Conservation (phyloP, 2,797 vertebrate genomes). For the Sus cebifrons region DNA sequence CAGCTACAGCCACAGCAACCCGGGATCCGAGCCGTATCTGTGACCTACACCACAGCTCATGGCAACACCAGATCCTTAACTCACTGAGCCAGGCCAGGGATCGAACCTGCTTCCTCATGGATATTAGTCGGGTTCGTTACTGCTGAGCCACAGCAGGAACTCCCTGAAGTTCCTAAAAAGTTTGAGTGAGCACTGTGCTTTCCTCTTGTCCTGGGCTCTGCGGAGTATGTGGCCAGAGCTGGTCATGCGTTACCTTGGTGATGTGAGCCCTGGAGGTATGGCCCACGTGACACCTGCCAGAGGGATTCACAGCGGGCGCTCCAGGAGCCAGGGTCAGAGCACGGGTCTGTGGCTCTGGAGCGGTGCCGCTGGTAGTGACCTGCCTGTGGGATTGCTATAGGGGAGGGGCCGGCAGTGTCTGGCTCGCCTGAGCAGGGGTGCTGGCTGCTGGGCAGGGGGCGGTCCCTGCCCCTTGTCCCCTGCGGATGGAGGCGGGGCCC, state of each 20-base stretch:
- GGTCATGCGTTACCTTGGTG: fast-evolving
- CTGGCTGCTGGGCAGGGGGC: background rate
- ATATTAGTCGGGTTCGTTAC: too few species aligned
- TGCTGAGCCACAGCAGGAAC: too few species aligned
- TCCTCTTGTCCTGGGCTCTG: fast-evolving
- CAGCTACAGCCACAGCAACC: too few species aligned
- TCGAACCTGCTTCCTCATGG: too few species aligned
- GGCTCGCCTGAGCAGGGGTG: background rate
- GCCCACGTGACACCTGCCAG: too few species aligned
- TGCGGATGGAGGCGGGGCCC: background rate
- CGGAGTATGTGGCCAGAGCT: fast-evolving
- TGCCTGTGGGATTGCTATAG: too few species aligned
- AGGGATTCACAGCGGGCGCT: background rate
- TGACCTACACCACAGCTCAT: too few species aligned
- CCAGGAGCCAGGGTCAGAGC: fast-evolving
- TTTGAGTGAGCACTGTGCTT: fast-evolving
- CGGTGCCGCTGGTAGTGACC: background rate
- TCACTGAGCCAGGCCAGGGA: too few species aligned
- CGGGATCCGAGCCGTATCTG: too few species aligned
- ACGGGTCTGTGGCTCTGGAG: background rate
- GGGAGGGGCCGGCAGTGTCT: background rate
- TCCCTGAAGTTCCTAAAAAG: background rate
- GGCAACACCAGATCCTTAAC: too few species aligned
- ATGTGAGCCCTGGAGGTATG: fast-evolving
- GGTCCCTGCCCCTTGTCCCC: background rate